These are phyloP conservation scores for Parasteatoda lunata DNA, from an alignment of 2,888 invertebrate species.

Conservation along the genomic window DNA sequence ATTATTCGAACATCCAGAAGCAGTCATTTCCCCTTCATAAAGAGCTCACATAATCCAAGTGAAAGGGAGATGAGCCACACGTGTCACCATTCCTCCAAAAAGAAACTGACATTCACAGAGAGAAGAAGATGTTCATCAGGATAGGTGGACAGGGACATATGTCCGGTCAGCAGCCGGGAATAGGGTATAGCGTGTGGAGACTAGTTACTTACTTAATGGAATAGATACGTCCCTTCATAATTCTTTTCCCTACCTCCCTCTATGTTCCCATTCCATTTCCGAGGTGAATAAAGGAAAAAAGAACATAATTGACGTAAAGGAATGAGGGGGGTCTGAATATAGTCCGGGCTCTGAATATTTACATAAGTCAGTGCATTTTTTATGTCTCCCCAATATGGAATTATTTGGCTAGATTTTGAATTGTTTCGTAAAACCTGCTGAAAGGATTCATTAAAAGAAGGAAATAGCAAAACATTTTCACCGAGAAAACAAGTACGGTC, in stretches of 20 bases:
- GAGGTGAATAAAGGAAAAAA: conserved; percentile 5
- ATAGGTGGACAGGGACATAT: conserved; percentile 43
- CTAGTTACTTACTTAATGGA: conserved; percentile 43
- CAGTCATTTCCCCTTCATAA: background rate
- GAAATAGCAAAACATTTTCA: no score
- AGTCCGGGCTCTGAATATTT: background rate
- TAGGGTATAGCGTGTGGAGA: conserved; percentile 48
- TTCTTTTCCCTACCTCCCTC: background rate
- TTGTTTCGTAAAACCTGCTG: no score
- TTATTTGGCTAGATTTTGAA: no score
- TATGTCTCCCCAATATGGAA: no score
- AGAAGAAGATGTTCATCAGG: conserved; percentile 27
- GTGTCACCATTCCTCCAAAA: background rate
- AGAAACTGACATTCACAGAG: background rate
- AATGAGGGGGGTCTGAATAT: background rate
- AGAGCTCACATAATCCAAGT: background rate
- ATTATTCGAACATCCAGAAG: background rate
- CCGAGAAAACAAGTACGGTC: no score
- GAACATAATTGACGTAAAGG: background rate
- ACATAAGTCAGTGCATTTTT: background rate
- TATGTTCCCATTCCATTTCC: conserved; percentile 32
- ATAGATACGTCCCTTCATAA: conserved; percentile 11
- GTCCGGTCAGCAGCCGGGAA: conserved; percentile 29
- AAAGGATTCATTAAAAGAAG: no score
- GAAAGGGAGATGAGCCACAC: background rate